Base-by-base conservation (phyloP, 2,113 vertebrate genomes). In the Megaceryle torquata region DNA sequence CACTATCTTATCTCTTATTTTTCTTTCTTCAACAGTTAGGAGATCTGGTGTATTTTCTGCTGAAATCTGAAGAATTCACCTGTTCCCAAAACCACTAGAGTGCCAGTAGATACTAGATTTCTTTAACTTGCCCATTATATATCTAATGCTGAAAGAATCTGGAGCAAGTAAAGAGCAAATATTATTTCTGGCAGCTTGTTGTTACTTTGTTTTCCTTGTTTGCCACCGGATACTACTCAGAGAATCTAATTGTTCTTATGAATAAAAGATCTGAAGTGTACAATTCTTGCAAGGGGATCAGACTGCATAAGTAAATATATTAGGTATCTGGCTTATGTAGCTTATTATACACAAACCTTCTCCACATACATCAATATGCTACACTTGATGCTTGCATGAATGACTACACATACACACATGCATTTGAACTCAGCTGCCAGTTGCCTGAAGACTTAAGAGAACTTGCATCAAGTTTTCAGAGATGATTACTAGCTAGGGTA, bases 131-230 rank as follows among this genome's bases (percentile, higher is more conserved):
- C 17, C 4, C 4, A 24, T 67, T 88, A 26, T 21, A 80, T 15
- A 57, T 43, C 11, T 93, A 57, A 67, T 48, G 17, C n/a, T 59
- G 37, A 67, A 79, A 79, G 59, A 83, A 74, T 93, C 21, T 43
- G 19, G 25, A 78, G 20, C 0, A 1, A 88, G 44, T 33, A 74
- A 64, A 82, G 21, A 71, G 29, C 6, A 91, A 94, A 70, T 86
- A 81, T 85, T 95, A 51, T 88, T 96, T 90, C 81, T 95, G 91
- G 53, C 81, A 84, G 15, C 22, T 57, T 84, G 48, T 51, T 46
- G 7, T 41, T 75, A 29, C 22, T 78, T 94, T 95, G 64, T 92
- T 90, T 92, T 87, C 2, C 46, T 71, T 82, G 9, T 75, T 93
- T 94, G 46, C 7, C 63, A 77, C 56, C 48, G 46, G 68, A 77